Evolutionary conservation across 1,140 invertebrate genomes (phyloP).

Genomic region (Drosophila repletoides): DNA sequence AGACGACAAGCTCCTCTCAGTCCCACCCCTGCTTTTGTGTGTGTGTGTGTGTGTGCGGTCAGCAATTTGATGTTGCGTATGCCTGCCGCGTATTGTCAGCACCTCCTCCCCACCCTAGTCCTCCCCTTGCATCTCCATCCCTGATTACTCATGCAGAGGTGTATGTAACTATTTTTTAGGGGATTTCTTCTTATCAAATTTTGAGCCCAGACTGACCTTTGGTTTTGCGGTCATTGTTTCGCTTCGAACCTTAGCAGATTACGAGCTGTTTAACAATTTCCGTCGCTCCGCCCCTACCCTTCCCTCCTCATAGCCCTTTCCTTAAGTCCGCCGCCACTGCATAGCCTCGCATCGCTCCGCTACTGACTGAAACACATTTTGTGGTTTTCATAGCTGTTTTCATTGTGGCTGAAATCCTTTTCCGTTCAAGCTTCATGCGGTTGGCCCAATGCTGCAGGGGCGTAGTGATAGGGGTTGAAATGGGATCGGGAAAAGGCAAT

Average conservation of each 20-base stretch:
- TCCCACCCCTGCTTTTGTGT: background rate
- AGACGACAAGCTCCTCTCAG: slow-evolving; percentile 6
- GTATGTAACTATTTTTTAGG: too few species aligned
- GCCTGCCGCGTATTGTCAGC: slow-evolving; percentile 38
- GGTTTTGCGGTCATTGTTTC: too few species aligned
- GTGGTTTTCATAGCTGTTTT: slow-evolving; percentile 78
- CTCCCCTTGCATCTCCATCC: too few species aligned
- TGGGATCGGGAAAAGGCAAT: too few species aligned
- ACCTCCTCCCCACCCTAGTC: background rate
- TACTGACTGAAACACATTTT: slow-evolving; percentile 51
- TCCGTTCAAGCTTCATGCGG: slow-evolving; percentile 38
- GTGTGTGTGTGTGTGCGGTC: slow-evolving; percentile 49
- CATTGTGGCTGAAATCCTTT: slow-evolving; percentile 76
- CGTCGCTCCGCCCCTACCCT: background rate
- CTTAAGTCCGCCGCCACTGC: background rate
- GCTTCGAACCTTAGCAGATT: too few species aligned
- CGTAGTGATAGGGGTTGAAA: background rate
- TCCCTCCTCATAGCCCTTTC: background rate
- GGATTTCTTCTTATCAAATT: too few species aligned
- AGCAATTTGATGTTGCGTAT: slow-evolving; percentile 71
- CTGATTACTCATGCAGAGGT: too few species aligned
- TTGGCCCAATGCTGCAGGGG: background rate
- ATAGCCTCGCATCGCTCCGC: background rate
- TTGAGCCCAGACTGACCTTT: too few species aligned
- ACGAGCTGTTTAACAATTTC: too few species aligned